Conservation (phyloP, 2,888 invertebrate species). For the Chrysina gloriosa region DNA sequence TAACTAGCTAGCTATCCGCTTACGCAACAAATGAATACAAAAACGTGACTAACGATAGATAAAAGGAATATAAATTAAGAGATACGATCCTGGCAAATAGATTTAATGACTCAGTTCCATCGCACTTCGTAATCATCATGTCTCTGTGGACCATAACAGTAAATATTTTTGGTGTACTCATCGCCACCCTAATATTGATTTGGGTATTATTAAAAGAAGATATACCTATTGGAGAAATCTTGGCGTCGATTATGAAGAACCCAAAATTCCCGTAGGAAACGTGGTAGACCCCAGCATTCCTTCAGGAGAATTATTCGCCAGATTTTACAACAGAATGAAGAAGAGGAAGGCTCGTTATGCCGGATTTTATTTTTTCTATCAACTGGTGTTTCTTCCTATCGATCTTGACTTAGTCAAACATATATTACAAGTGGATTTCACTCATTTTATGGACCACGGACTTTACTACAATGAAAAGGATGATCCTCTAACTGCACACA, state of each 20-base stretch:
- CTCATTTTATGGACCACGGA: conserved; percentile 71
- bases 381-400: conserved; percentile 47
- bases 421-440: conserved; percentile 70
- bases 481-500: conserved; percentile 69
- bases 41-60: too few relatives aligned
- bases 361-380: conserved; percentile 49
- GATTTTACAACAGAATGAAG: conserved; percentile 47
- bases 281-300: background rate
- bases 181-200: background rate
- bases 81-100: too few relatives aligned
- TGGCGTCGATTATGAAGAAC: conserved; percentile 21
- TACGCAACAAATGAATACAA: too few relatives aligned
- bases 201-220: conserved; percentile 26
- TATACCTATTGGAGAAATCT: conserved; percentile 33
- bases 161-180: background rate
- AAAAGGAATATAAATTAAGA: too few relatives aligned
- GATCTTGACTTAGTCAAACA: conserved; percentile 55
- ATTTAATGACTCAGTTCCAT: too few relatives aligned
- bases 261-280: conserved; percentile 35
- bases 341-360: conserved; percentile 47
- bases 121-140: too few relatives aligned
- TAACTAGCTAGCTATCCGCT: too few relatives aligned
- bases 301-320: background rate
- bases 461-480: conserved; percentile 68
- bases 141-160: too few relatives aligned